These are phyloP conservation scores for Craseonycteris thonglongyai DNA, from an alignment of 2,113 vertebrate genomes.

Conservation along the genomic window DNA sequence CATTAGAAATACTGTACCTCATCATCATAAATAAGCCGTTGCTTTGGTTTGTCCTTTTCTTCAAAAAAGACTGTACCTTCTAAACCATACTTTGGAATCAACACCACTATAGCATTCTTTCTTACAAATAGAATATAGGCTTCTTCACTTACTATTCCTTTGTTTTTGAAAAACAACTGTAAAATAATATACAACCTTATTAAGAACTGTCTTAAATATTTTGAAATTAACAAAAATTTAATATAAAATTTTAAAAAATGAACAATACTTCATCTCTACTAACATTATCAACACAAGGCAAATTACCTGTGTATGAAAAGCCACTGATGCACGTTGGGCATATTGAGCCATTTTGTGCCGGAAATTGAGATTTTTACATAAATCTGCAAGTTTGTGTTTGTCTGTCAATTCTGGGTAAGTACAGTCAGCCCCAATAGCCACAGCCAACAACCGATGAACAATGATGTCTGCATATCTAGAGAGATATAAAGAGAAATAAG, in stretches of 20 bases:
- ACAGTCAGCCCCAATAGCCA: conserved; percentile 89
- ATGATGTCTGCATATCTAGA: conserved; percentile 93
- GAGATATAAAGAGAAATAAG: background rate
- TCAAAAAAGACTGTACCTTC: conserved; percentile 98
- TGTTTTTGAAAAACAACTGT: conserved; percentile 95
- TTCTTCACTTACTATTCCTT: conserved; percentile 93
- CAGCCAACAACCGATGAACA: conserved; percentile 94
- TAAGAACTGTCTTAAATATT: background rate
- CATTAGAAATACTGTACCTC: conserved; percentile 81
- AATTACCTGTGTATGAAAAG: conserved; percentile 95
- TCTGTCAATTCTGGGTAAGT: conserved; percentile 95
- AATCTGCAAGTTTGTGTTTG: conserved; percentile 91
- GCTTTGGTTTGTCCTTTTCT: conserved; percentile 85
- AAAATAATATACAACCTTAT: conserved; percentile 20
- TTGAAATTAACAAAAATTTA: background rate
- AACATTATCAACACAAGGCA: background rate
- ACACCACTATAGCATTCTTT: conserved; percentile 96
- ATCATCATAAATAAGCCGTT: conserved; percentile 84
- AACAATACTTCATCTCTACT: background rate
- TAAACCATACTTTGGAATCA: conserved; percentile 96
- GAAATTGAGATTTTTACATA: conserved; percentile 96
- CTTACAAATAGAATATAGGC: conserved; percentile 94
- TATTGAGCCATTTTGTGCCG: conserved; percentile 99
- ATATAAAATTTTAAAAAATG: background rate
- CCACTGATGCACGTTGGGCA: conserved; percentile 93